Percentiles rank a stretch among this genome's conserved stretches.
Conservation (phyloP, 2,797 vertebrate species). For the Sebastes minor region DNA sequence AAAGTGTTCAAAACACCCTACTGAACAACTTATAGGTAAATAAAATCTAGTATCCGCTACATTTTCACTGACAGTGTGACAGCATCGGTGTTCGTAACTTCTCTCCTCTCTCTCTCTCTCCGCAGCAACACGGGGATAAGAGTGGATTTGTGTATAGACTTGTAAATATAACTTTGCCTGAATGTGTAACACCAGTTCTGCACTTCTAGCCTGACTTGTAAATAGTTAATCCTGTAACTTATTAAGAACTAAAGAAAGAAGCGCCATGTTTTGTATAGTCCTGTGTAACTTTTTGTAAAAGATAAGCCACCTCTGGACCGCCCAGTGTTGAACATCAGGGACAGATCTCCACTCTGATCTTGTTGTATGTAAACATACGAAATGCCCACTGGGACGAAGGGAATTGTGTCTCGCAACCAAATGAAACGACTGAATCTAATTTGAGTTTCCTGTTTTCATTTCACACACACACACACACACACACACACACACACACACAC, state of each 20-base stretch:
- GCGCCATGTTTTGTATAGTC: slow-evolving; percentile 74
- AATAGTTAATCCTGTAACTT: slow-evolving; percentile 78
- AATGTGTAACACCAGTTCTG: slow-evolving; percentile 52
- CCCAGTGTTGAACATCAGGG: slow-evolving; percentile 59
- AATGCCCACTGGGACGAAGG: slow-evolving; percentile 26
- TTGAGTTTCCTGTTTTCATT: slow-evolving; percentile 49
- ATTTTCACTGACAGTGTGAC: neutral
- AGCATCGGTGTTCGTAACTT: neutral
- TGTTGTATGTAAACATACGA: slow-evolving; percentile 28
- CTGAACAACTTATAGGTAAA: slow-evolving; percentile 87
- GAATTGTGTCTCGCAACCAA: slow-evolving; percentile 43
- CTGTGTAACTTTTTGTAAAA: slow-evolving; percentile 70
- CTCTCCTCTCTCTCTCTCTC: slow-evolving; percentile 32
- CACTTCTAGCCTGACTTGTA: slow-evolving; percentile 75
- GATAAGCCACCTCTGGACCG: slow-evolving; percentile 57
- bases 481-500: neutral
- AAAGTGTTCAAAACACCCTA: slow-evolving; percentile 88
- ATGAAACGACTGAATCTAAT: slow-evolving; percentile 62
- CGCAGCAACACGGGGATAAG: slow-evolving; percentile 62
- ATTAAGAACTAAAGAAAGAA: slow-evolving; percentile 66
- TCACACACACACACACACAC: neutral
- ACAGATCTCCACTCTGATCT: slow-evolving; percentile 35
- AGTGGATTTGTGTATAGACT: slow-evolving; percentile 81
- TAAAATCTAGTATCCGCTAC: neutral
- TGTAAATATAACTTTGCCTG: slow-evolving; percentile 85